These are phyloP conservation scores for Drosophila kepulauana DNA, from an alignment of 1,140 invertebrate genomes.

Conservation along the genomic window DNA sequence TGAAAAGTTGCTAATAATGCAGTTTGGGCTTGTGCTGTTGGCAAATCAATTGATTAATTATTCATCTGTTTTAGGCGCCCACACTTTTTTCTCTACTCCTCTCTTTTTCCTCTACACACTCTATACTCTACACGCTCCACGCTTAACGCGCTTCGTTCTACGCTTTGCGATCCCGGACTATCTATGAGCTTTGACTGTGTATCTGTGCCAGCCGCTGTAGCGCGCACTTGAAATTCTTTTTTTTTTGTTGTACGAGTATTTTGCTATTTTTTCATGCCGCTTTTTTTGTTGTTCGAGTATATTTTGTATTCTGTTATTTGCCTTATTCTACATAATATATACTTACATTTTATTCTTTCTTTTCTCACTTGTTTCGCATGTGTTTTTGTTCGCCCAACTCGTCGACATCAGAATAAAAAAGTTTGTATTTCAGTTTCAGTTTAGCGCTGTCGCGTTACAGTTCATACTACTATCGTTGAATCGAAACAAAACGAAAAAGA, in stretches of 20 bases:
- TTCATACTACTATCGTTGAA: constrained; percentile 53
- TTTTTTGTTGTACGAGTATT: constrained; percentile 33
- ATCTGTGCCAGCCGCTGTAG: constrained; percentile 35
- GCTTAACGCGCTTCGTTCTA: not conserved
- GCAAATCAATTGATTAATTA: constrained; percentile 58
- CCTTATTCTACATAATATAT: constrained; percentile 60
- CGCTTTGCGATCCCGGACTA: constrained; percentile 9
- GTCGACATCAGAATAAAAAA: constrained; percentile 57
- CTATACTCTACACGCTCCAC: not conserved
- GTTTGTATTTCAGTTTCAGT: constrained; percentile 74
- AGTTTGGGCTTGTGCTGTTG: constrained; percentile 20
- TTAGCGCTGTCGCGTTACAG: constrained; percentile 65
- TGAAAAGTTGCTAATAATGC: constrained; percentile 31
- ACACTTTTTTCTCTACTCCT: not conserved
- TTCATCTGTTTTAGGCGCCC: constrained; percentile 45
- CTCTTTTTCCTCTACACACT: not conserved
- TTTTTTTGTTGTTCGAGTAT: constrained; percentile 42
- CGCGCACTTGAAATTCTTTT: constrained; percentile 63
- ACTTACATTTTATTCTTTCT: constrained; percentile 41
- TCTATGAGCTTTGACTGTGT: constrained; percentile 13
- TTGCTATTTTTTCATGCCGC: constrained; percentile 38
- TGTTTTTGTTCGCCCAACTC: constrained; percentile 42
- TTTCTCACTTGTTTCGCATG: constrained; percentile 41
- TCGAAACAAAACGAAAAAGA: constrained; percentile 10
- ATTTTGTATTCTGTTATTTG: constrained; percentile 76